Base-by-base conservation (phyloP, 2,888 invertebrate genomes). In the Agriopis aurantiaria region DNA sequence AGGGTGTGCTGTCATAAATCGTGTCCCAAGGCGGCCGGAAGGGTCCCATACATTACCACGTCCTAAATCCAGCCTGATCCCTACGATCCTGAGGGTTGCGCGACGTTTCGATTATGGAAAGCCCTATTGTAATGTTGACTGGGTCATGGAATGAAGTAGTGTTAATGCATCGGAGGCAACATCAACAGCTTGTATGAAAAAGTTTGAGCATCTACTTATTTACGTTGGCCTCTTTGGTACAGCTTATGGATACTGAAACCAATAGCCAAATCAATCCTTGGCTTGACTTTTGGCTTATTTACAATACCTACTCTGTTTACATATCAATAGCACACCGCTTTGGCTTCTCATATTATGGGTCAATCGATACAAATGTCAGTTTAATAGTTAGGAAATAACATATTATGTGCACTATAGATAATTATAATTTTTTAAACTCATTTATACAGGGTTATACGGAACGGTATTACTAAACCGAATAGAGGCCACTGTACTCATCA, bases 11-110 rank as follows among this genome's bases (percentile, higher is more conserved):
- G 71, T 79, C 75, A 78, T 76, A 77, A 76, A 77, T 77, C 66
- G 70, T 65, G 73, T 71, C 75, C 72, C 65, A 65, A 69, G 60
- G 59, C 60, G 52, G 60, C 62, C 64, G 66, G 72, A 71, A 80
- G 81, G 79, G 78, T 75, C 81, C 75, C 84, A 81, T 82, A 86
- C 84, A 80, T 84, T 79, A 76, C 76, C 76, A 75, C 75, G 75
- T 77, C 80, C 78, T 64, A 66, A 84, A 87, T 85, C 87, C 83
- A 71, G 76, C 76, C 77, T 85, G 85, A 87, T 85, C 84, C 81
- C 68, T 72, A 41, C 57, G 70, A 72, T 71, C 72, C 68, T 63
- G n/a, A 78, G 80, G 85, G 82, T 81, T 81, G 76, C 76, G 77
- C 78, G 85, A 83, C 85, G 76, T 73, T 77, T 82, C 73, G 81